Conservation (phyloP, 2,888 invertebrate species). For the Homarus gammarus region DNA sequence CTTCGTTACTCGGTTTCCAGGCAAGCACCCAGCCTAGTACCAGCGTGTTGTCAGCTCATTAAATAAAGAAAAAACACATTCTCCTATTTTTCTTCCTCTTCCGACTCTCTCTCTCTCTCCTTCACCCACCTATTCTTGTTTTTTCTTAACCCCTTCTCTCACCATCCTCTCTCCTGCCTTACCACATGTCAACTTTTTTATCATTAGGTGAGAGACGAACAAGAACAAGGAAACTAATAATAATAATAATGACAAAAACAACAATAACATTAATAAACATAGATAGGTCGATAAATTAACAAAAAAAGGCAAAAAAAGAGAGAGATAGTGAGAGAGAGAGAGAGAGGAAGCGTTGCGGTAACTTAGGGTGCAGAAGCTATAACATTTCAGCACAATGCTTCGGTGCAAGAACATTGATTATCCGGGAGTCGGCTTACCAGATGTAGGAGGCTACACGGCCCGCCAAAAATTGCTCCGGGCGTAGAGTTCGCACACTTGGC, state of each 20-base stretch:
- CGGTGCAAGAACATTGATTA: slow-evolving; percentile 59
- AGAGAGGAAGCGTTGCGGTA: background rate
- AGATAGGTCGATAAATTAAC: too few species aligned
- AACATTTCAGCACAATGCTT: slow-evolving; percentile 55
- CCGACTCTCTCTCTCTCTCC: background rate
- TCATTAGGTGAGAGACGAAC: too few species aligned
- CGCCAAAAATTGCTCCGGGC: slow-evolving; percentile 20
- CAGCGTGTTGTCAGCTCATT: too few species aligned
- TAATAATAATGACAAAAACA: too few species aligned
- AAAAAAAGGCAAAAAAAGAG: background rate
- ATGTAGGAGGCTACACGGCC: background rate
- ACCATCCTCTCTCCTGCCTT: background rate
- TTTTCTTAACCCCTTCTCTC: background rate
- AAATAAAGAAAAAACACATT: too few species aligned
- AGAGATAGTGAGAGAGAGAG: background rate
- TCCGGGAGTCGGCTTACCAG: slow-evolving; percentile 33
- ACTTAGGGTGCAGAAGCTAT: slow-evolving; percentile 9
- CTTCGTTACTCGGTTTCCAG: background rate
- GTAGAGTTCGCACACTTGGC: background rate
- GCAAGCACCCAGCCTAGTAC: too few species aligned
- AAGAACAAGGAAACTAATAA: too few species aligned
- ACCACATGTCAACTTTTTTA: too few species aligned
- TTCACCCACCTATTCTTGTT: background rate
- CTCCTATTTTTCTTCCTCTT: background rate
- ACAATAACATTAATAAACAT: too few species aligned